Conservation (phyloP, 1,140 invertebrate species). For the Calliopsis andreniformis region DNA sequence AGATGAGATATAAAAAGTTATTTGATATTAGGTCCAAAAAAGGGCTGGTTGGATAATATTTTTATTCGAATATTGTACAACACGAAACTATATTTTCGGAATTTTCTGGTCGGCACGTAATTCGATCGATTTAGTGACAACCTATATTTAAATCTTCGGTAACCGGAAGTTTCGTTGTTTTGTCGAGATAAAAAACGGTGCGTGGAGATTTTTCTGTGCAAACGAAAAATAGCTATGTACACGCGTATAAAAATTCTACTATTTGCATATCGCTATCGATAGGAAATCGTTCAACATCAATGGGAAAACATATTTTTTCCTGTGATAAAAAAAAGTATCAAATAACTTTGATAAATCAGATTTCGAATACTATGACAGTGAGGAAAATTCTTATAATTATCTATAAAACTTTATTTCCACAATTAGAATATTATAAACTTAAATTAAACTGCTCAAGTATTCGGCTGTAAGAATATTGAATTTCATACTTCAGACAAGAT, state of each 20-base stretch:
- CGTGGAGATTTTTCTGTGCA: slow-evolving; percentile 9
- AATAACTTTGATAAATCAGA: no score
- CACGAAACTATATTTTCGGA: neutral
- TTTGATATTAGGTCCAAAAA: no score
- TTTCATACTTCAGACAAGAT: no score
- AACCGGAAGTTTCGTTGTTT: slow-evolving; percentile 36
- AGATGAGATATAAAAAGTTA: no score
- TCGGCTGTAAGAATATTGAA: no score
- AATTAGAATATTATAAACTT: no score
- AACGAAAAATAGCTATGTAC: slow-evolving; percentile 26
- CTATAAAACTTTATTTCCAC: no score
- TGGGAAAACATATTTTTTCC: slow-evolving; percentile 40
- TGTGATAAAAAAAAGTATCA: neutral
- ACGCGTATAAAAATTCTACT: slow-evolving; percentile 27
- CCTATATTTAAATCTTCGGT: slow-evolving; percentile 34
- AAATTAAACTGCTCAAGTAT: no score
- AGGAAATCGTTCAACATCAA: slow-evolving; percentile 47
- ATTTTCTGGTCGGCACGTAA: slow-evolving; percentile 24
- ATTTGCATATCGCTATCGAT: slow-evolving; percentile 43
- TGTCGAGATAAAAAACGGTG: neutral
- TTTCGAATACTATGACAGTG: no score
- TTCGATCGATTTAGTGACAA: slow-evolving; percentile 9
- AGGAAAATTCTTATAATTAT: no score
- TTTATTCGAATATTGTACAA: slow-evolving; percentile 20
- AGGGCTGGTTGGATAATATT: no score